A percentile compares a stretch with the other conserved stretches of the same genome.
phyloP scores from a whole-genome alignment of 2,113 vertebrate species.

The Dissostichus mawsoni region DNA sequence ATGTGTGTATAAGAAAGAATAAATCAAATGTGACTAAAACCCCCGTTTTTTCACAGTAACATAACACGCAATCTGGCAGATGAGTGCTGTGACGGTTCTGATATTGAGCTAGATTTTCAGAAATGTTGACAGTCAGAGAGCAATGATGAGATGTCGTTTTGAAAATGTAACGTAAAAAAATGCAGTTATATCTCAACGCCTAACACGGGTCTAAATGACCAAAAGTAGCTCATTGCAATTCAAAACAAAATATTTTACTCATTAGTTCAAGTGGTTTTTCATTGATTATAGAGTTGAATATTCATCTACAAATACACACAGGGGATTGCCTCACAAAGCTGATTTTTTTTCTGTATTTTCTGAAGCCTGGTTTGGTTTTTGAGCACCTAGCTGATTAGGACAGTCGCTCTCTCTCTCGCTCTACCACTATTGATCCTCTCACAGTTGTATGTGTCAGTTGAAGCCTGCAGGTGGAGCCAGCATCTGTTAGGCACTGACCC shows the following conservation, averaged over 20 bases:
- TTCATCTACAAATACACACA: not conserved
- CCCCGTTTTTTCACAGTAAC: not conserved
- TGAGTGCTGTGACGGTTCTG: no score
- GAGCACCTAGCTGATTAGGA: not conserved
- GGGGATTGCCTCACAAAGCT: not conserved
- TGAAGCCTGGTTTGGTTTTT: not conserved
- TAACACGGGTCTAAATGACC: not conserved
- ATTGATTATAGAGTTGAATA: not conserved
- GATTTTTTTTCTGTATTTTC: not conserved
- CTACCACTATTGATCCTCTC: not conserved
- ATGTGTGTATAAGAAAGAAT: not conserved
- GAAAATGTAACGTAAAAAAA: not conserved
- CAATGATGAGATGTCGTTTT: not conserved
- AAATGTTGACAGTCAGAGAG: not conserved
- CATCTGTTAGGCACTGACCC: conserved; percentile 2
- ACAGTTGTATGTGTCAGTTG: not conserved
- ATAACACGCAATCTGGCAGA: not conserved
- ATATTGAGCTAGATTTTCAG: no score
- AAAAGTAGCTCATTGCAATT: not conserved
- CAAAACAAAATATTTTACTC: not conserved
- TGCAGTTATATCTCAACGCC: not conserved
- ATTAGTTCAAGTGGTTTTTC: not conserved
- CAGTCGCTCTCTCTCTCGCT: not conserved
- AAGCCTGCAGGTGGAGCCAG: conserved; percentile 36
- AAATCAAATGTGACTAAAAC: not conserved